Base-by-base conservation (phyloP, 2,888 invertebrate genomes). In the Apodemia duryi region DNA sequence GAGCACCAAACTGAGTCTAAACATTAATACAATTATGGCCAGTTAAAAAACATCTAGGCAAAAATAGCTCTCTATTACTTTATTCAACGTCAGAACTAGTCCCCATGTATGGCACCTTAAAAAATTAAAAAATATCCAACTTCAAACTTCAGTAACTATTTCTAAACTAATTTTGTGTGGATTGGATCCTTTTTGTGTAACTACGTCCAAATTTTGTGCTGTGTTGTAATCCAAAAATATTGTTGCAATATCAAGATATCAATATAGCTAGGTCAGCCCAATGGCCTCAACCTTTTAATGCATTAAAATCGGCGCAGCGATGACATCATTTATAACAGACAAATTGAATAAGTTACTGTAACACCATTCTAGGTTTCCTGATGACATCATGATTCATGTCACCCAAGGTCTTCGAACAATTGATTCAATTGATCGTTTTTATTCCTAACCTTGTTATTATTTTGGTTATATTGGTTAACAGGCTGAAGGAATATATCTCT, bases 321-420 rank as follows among this genome's bases (percentile, higher is more conserved):
- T 75, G 76, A 77, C 74, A 75, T 76, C 77, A 76, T 41, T 62
- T 63, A 63, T 63, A 66, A 64, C 65, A 65, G 32, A 66, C 65
- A 69, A 65, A 70, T 68, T 69, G 66, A 67, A 67, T 69, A 61
- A 62, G 68, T 72, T 70, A 66, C 64, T 64, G 69, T 57, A 57
- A 66, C 66, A 67, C 70, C 68, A 67, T 68, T 69, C 68, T 67
- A 64, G 68, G 62, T 63, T 69, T 71, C 72, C 71, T 70, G 69
- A 63, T 77, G 77, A 76, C 71, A 71, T 76, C 75, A 75, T 70
- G 64, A 67, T 64, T 62, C 63, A 57, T 57, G 32, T 32, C 29
- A 32, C 49, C 49, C 70, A 69, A 67, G 66, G 70, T 63, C 68
- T 66, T 63, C 66, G 62, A 63, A 65, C 63, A 60, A 73, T 68